These are phyloP conservation scores for Trissolcus basalis DNA, from an alignment of 1,140 invertebrate genomes.

Conservation along the genomic window DNA sequence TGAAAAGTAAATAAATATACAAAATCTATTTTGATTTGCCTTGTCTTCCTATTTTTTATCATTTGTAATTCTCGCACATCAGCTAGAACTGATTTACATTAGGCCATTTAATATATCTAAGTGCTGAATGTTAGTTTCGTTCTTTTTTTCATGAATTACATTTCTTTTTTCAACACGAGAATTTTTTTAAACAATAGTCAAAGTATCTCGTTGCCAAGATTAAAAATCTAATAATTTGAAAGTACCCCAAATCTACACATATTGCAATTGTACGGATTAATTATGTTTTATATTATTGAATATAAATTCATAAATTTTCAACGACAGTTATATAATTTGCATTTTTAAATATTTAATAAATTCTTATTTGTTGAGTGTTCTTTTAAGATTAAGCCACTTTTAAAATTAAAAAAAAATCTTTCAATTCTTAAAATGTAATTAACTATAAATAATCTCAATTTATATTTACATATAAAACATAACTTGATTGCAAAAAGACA, in stretches of 20 bases:
- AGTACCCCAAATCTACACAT: neutral
- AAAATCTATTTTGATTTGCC: neutral
- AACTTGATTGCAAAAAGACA: conserved; percentile 10
- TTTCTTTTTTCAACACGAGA: too few relatives aligned
- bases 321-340: conserved; percentile 13
- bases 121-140: too few relatives aligned
- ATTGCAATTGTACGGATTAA: neutral
- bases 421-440: neutral
- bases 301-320: conserved; percentile 15
- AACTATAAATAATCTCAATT: neutral
- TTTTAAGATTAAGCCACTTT: neutral
- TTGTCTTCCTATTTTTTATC: too few relatives aligned
- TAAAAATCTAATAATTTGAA: neutral
- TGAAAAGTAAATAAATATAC: conserved; percentile 8
- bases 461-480: conserved; percentile 2
- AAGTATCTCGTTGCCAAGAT: too few relatives aligned
- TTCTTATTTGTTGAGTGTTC: neutral
- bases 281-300: neutral
- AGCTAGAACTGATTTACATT: too few relatives aligned
- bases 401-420: neutral
- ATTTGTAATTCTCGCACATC: too few relatives aligned
- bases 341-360: neutral
- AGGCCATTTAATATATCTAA: too few relatives aligned
- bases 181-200: too few relatives aligned
- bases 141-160: too few relatives aligned